A percentile compares a stretch with the other conserved stretches of the same genome.
Evolutionary conservation across 2,113 vertebrate species (phyloP).

Genomic region (Oreochromis niloticus): DNA sequence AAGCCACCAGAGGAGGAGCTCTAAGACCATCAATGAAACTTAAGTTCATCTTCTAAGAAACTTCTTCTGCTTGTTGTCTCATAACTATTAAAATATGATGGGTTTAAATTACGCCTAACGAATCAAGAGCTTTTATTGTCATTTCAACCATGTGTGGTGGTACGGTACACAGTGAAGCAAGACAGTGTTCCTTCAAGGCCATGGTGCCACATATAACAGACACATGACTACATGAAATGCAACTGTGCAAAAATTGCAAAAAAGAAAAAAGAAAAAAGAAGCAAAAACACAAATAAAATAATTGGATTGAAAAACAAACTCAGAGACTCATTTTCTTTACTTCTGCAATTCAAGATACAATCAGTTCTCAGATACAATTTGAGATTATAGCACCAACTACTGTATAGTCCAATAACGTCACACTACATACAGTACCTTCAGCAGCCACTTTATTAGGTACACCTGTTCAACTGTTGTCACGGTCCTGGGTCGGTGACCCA

Average conservation of each 20-base stretch:
- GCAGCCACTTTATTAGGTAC: not conserved
- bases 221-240: not conserved
- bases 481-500: rapidly evolving
- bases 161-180: no score
- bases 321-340: not conserved
- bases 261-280: not conserved
- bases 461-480: not conserved
- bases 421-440: not conserved
- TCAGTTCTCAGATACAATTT: not conserved
- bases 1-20: not conserved
- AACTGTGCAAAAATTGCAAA: not conserved
- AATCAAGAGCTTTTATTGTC: no score
- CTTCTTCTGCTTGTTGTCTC: not conserved
- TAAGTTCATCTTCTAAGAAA: not conserved
- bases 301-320: not conserved
- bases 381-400: not conserved
- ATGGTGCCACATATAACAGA: not conserved
- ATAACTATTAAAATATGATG: rapidly evolving
- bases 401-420: not conserved
- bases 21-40: not conserved
- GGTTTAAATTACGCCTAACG: rapidly evolving
- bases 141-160: no score
- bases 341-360: not conserved
- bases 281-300: not conserved
- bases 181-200: not conserved